Evolutionary conservation across 2,888 invertebrate genomes (phyloP).

Genomic region (Morpho helenor): DNA sequence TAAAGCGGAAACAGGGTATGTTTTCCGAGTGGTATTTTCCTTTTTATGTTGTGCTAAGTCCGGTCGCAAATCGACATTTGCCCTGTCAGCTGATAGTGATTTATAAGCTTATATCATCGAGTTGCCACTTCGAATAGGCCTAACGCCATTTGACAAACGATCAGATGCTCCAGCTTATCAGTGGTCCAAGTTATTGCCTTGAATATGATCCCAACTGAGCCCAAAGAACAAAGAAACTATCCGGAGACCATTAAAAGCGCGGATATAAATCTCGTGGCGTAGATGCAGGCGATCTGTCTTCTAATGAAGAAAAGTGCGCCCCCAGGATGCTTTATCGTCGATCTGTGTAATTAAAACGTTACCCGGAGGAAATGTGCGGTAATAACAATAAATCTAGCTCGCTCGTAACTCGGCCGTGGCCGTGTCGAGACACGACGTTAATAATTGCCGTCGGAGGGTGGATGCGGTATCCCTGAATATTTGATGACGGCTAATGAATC

Average conservation of each 20-base stretch:
- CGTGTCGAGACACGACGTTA: slow-evolving; percentile 45
- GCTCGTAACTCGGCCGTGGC: slow-evolving; percentile 45
- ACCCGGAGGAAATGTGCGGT: slow-evolving; percentile 75
- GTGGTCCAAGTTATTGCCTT: slow-evolving; percentile 16
- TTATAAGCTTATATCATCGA: slow-evolving; percentile 47
- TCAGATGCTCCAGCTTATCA: slow-evolving; percentile 11
- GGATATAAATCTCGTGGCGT: slow-evolving; percentile 56
- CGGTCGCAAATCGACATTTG: slow-evolving; percentile 41
- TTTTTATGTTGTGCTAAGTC: slow-evolving; percentile 59
- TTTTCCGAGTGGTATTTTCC: slow-evolving; percentile 54
- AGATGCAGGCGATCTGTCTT: slow-evolving; percentile 65
- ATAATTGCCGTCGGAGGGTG: slow-evolving; percentile 49
- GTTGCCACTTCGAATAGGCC: slow-evolving; percentile 34
- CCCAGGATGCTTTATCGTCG: slow-evolving; percentile 74
- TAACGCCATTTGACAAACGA: slow-evolving; percentile 33
- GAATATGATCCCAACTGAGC: slow-evolving; percentile 17
- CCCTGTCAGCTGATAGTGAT: slow-evolving; percentile 58
- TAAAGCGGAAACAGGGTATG: slow-evolving; percentile 45
- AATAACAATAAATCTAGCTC: slow-evolving; percentile 75
- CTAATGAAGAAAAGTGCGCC: slow-evolving; percentile 79
- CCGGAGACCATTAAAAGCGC: slow-evolving; percentile 50
- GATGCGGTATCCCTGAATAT: slow-evolving; percentile 45
- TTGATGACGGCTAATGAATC: slow-evolving; percentile 52
- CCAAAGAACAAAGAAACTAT: slow-evolving; percentile 31
- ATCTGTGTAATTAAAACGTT: slow-evolving; percentile 80